Evolutionary conservation across 2,113 vertebrate species (phyloP).

Genomic region (Gobio gobio): DNA sequence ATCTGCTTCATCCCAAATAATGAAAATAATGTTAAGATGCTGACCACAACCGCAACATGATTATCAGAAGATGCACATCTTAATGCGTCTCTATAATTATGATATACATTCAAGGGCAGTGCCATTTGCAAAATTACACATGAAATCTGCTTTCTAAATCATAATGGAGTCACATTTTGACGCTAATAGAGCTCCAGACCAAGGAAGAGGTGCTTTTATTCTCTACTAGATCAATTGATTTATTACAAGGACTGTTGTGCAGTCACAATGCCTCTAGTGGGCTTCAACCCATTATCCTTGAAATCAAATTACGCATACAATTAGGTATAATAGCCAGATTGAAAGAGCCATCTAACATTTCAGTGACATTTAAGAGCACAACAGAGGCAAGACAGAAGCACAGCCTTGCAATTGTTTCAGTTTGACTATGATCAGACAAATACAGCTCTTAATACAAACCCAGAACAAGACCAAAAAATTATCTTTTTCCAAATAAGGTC

Average conservation of each 20-base stretch:
- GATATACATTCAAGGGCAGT: constrained; percentile 2
- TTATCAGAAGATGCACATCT: constrained; percentile 10
- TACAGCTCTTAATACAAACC: not conserved
- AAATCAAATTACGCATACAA: constrained; percentile 21
- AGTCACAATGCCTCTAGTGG: constrained; percentile 21
- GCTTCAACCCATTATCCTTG: constrained; percentile 18
- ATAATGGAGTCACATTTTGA: constrained; percentile 21
- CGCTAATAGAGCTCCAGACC: constrained; percentile 23
- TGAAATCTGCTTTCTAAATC: constrained; percentile 22
- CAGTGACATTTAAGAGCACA: not conserved
- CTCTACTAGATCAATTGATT: constrained; percentile 18
- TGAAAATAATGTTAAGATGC: not conserved
- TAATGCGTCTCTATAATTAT: constrained; percentile 4
- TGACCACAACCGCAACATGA: not conserved
- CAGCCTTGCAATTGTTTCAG: not conserved
- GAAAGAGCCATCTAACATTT: constrained; percentile 35
- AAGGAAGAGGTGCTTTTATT: constrained; percentile 24
- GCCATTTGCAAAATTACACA: constrained; percentile 21
- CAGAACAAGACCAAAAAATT: not conserved
- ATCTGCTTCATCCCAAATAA: not conserved
- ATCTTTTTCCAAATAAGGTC: constrained; percentile 6
- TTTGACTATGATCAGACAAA: not conserved
- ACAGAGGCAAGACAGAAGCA: not conserved
- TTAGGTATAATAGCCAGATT: constrained; percentile 25
- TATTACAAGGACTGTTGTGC: constrained; percentile 7